Base-by-base conservation (phyloP, 2,797 vertebrate genomes). In the Pogonophryne albipinna region DNA sequence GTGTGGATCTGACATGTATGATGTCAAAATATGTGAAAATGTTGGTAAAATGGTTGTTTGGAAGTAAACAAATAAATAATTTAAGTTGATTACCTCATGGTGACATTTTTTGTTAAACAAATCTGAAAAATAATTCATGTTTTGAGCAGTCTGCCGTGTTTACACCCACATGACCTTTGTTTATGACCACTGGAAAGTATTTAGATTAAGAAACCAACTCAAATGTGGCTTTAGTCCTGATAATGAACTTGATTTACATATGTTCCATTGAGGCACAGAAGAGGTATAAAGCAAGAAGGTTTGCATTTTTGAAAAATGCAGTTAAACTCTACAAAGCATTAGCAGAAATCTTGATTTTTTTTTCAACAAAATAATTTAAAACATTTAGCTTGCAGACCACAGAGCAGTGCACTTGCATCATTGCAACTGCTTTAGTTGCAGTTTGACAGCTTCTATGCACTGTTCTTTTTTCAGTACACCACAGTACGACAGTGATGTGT, bases 181-280 rank as follows among this genome's bases (percentile, higher is more conserved):
- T 61, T 31, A 65, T 80, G 77, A 84, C 81, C 79, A 80, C 80
- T 80, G 87, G 87, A 88, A 91, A 87, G 44, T 80, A 74, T 86
- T 72, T 10, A 69, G 65, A 76, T 76, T n/a, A 57, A 63, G 20
- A 74, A 74, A 71, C 78, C 70, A 34, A 79, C 75, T 76, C 70
- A 63, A 14, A 44, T 6, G 0, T 46, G 16, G 50, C 44, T 66
- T 45, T 79, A n/a, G 56, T 50, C n/a, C 53, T 73, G 56, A 58
- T 49, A 10, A 45, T 70, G 20, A 68, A 8, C 15, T 10, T 60
- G 45, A 82, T 82, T 80, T 78, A 53, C 74, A 85, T 80, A 67
- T 55, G 71, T 87, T 87, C 87, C 86, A 77, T 20, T 42, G 16
- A 58, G 42, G 20, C 46, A 14, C 5, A 66, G 34, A 38, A 60